Conservation (phyloP, 2,888 invertebrate genomes). For the Disparrhopalites patrizii region DNA sequence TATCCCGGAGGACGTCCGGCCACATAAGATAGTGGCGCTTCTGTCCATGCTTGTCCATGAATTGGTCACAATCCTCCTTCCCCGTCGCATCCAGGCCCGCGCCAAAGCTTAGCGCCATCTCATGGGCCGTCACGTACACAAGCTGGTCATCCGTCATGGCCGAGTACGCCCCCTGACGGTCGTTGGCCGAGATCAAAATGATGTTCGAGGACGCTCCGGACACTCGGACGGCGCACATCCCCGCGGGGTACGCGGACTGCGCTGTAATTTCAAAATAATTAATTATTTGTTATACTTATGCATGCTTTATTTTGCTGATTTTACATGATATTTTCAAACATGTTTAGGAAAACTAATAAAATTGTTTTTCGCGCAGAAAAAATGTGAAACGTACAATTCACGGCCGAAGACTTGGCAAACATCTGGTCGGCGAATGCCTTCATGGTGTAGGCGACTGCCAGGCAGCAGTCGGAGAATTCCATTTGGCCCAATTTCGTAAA, state of each 20-base stretch:
- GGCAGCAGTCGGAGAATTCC: slow-evolving; percentile 45
- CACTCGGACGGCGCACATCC: slow-evolving; percentile 34
- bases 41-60: slow-evolving; percentile 24
- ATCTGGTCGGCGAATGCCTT: slow-evolving; percentile 35
- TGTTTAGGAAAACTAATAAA: no score
- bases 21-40: slow-evolving; percentile 42
- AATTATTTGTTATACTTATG: no score
- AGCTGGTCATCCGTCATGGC: slow-evolving; percentile 34
- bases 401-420: slow-evolving; percentile 29
- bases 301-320: no score
- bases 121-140: slow-evolving; percentile 35
- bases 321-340: no score
- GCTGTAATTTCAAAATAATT: no score
- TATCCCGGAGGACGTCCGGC: slow-evolving; percentile 41
- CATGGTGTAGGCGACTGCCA: slow-evolving; percentile 46
- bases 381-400: not conserved
- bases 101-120: slow-evolving; percentile 42
- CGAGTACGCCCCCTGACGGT: slow-evolving; percentile 29
- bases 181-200: slow-evolving; percentile 43
- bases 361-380: not conserved
- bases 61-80: slow-evolving; percentile 41
- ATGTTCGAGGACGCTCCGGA: slow-evolving; percentile 37
- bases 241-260: slow-evolving; percentile 24
- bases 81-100: slow-evolving; percentile 36
- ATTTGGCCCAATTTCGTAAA: slow-evolving; percentile 31